Conservation (phyloP, 2,888 invertebrate genomes). For the Coremacera marginata region DNA sequence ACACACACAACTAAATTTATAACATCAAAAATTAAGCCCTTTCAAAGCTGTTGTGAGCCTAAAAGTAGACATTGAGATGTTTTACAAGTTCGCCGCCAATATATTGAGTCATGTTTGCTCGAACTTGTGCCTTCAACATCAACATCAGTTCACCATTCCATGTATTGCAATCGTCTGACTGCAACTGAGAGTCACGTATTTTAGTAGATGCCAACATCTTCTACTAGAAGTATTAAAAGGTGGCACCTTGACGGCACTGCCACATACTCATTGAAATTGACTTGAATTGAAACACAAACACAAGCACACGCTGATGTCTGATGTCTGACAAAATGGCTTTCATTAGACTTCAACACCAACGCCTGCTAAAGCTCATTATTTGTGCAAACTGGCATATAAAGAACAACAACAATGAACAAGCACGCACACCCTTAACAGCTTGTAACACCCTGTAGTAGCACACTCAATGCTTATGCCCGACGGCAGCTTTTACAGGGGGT, state of each 20-base stretch:
- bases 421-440: too few species aligned
- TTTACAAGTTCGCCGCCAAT: neutral
- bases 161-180: neutral
- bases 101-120: neutral
- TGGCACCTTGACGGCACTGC: neutral
- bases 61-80: neutral
- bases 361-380: conserved; percentile 17
- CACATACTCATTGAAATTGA: neutral
- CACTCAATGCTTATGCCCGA: too few species aligned
- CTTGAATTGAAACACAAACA: neutral
- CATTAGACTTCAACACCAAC: neutral
- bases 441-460: too few species aligned
- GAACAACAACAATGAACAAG: too few species aligned
- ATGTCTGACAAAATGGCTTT: conserved; percentile 1
- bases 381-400: neutral
- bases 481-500: too few species aligned
- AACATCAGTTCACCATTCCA: neutral
- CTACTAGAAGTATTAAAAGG: neutral
- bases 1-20: neutral
- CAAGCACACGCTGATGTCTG: neutral
- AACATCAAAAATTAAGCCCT: conserved; percentile 5
- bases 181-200: conserved; percentile 4
- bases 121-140: neutral
- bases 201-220: neutral
- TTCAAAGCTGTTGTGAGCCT: conserved; percentile 1